A percentile compares a stretch with the other conserved stretches of the same genome.
These are phyloP conservation scores for Bolborhynchus lineola DNA, from an alignment of 2,113 vertebrate species.

Conservation along the genomic window DNA sequence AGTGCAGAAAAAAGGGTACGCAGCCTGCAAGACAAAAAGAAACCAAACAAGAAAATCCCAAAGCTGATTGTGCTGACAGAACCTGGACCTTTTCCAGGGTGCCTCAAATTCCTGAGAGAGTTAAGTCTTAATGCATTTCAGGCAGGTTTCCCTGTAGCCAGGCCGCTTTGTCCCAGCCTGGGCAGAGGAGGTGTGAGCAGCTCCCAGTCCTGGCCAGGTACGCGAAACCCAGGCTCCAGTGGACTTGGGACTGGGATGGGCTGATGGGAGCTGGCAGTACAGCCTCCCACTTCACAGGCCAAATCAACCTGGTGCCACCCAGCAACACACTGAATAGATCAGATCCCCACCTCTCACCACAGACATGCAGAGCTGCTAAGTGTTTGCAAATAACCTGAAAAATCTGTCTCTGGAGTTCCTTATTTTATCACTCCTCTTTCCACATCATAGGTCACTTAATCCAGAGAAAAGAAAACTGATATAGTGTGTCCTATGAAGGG, in stretches of 20 bases:
- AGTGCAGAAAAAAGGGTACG: background rate
- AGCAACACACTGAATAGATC: background rate
- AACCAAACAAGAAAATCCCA: background rate
- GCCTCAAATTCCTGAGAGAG: background rate
- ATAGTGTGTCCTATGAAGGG: background rate
- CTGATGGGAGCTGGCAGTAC: accelerated
- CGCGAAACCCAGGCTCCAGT: background rate
- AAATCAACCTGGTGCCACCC: background rate
- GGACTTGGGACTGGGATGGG: background rate
- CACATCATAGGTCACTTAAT: background rate
- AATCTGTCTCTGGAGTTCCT: background rate
- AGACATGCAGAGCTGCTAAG: background rate
- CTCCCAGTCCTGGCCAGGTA: background rate
- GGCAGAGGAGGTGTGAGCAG: background rate
- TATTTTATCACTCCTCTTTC: background rate
- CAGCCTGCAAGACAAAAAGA: background rate
- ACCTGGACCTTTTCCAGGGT: background rate
- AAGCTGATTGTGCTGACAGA: background rate
- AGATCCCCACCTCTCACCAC: background rate
- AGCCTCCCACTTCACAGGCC: background rate
- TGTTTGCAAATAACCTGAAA: background rate
- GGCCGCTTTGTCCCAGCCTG: background rate
- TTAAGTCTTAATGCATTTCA: background rate
- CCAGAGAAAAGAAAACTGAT: background rate
- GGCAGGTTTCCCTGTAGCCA: background rate